Evolutionary conservation across 2,113 vertebrate species (phyloP).

Genomic region (Limnothrissa miodon): DNA sequence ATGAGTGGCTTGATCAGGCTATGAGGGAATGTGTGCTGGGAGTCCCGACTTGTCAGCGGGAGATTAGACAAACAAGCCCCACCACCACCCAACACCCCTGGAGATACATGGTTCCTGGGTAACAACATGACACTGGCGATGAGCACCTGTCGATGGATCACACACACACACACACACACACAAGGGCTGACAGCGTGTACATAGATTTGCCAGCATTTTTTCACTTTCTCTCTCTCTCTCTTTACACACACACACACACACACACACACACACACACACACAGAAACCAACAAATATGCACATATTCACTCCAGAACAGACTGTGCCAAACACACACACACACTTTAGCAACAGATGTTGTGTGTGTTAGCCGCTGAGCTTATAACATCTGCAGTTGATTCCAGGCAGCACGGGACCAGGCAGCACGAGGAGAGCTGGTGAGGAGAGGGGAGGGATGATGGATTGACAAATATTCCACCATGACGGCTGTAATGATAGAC

Average conservation of each 20-base stretch:
- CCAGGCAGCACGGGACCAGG: neutral
- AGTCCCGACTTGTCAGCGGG: neutral
- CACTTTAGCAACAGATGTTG: conserved; percentile 21
- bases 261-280: neutral
- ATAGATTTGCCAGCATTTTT: neutral
- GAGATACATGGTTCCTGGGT: neutral
- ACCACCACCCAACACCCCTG: neutral
- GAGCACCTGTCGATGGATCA: neutral
- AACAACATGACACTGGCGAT: neutral
- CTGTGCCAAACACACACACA: neutral
- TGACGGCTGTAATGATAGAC: neutral
- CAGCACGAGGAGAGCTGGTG: neutral
- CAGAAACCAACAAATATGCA: neutral
- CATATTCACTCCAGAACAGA: neutral
- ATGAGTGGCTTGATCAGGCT: neutral
- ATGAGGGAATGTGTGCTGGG: neutral
- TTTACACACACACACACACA: no score
- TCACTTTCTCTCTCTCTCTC: no score
- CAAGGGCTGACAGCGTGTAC: neutral
- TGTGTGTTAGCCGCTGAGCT: neutral
- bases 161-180: neutral
- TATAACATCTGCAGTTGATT: conserved; percentile 19
- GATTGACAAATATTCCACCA: conserved; percentile 8
- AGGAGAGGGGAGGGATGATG: conserved; percentile 12
- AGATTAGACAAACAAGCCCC: neutral